phyloP scores from a whole-genome alignment of 2,113 vertebrate genomes.

The Nestor notabilis region DNA sequence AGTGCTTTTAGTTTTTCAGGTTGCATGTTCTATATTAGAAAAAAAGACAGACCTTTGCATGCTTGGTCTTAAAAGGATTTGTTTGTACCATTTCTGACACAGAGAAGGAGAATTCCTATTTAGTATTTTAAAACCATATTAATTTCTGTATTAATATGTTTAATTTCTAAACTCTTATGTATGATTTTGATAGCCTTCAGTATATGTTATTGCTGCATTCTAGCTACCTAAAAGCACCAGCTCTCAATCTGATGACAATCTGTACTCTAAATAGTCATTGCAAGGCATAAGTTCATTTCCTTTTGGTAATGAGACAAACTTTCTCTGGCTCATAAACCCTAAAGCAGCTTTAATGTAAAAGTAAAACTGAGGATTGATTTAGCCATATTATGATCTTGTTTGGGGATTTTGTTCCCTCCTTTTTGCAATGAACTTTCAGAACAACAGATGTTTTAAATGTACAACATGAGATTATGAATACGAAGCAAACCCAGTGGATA shows the following conservation, averaged over 20 bases:
- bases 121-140: not conserved
- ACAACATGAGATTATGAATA: not conserved
- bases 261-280: constrained; percentile 39
- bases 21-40: not conserved
- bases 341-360: constrained; percentile 59
- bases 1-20: not conserved
- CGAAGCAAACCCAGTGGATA: not conserved
- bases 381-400: not conserved
- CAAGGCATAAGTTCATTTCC: constrained; percentile 43
- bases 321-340: constrained; percentile 63
- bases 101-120: not conserved
- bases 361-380: constrained; percentile 27
- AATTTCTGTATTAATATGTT: not conserved
- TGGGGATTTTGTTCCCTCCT: not conserved
- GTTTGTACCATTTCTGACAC: not conserved
- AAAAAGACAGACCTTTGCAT: not conserved
- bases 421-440: not conserved
- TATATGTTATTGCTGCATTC: not conserved
- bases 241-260: constrained; percentile 22
- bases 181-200: not conserved
- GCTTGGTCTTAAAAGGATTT: not conserved
- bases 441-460: constrained; percentile 36
- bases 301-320: constrained; percentile 68
- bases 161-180: not conserved
- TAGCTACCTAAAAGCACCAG: constrained; percentile 5